These are phyloP conservation scores for Apaloderma vittatum DNA, from an alignment of 2,113 vertebrate genomes.

Conservation along the genomic window DNA sequence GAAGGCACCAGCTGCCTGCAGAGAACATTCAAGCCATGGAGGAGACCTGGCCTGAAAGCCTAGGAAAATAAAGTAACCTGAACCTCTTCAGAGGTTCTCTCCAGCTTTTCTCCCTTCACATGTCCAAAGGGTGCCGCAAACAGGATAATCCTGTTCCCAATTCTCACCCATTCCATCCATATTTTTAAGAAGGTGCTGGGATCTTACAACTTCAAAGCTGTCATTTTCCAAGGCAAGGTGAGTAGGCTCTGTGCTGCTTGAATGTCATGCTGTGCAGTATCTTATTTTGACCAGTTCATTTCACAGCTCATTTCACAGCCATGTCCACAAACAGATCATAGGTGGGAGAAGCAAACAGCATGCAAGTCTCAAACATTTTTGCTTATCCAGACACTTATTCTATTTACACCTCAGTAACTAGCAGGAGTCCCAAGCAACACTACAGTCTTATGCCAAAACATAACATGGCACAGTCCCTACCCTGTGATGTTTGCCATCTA, in stretches of 20 bases:
- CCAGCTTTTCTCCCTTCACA: not conserved
- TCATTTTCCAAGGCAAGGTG: not conserved
- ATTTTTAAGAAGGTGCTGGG: not conserved
- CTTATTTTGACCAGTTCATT: not conserved
- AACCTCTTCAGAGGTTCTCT: not conserved
- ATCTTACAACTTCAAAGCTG: not conserved
- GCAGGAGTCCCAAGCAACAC: not conserved
- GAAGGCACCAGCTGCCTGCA: not conserved
- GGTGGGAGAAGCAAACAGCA: not conserved
- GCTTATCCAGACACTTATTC: not conserved
- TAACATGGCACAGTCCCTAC: not conserved
- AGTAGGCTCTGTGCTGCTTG: not conserved
- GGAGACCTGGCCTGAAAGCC: not conserved
- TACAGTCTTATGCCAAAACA: not conserved
- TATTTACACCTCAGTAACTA: not conserved
- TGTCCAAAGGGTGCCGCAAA: not conserved
- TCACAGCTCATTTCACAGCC: conserved; percentile 35
- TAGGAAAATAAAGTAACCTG: not conserved
- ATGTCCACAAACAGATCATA: not conserved
- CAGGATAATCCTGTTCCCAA: fast-evolving
- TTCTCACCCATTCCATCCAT: not conserved
- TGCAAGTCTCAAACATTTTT: not conserved
- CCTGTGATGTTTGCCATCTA: not conserved
- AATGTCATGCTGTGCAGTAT: not conserved
- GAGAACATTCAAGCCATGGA: not conserved